A percentile compares a stretch with the other conserved stretches of the same genome.
Evolutionary conservation across 2,888 invertebrate species (phyloP).

Genomic region (Phortica okadai): DNA sequence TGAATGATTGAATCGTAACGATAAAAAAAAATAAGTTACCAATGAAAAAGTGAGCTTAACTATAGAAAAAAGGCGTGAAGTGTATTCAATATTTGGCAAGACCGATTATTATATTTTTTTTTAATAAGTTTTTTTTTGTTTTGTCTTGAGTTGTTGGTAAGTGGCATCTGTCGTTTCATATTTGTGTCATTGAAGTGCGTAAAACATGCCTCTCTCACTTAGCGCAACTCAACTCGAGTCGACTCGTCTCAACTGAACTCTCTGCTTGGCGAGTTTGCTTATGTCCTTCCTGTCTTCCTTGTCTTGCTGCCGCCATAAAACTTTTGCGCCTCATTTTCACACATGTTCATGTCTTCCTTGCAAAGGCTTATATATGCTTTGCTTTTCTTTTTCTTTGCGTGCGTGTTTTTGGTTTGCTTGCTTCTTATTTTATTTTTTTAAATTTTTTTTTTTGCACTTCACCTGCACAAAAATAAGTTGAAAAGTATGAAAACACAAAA

Average conservation of each 20-base stretch:
- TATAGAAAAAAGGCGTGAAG: no score
- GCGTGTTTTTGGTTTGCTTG: not conserved
- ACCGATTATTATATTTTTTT: no score
- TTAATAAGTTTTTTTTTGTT: no score
- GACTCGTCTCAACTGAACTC: not conserved
- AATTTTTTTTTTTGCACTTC: not conserved
- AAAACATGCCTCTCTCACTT: conserved; percentile 25
- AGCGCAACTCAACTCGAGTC: not conserved
- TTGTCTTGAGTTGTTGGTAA: conserved; percentile 42
- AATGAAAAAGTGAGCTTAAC: no score
- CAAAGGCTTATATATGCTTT: conserved; percentile 6
- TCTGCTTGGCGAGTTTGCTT: not conserved
- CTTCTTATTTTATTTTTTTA: not conserved
- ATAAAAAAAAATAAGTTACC: no score
- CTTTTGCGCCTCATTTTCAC: not conserved
- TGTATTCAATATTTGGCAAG: no score
- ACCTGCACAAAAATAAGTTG: not conserved
- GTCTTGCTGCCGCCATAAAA: not conserved
- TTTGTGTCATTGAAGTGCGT: conserved; percentile 61
- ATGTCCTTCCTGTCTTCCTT: not conserved
- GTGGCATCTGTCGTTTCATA: conserved; percentile 65
- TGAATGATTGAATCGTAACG: no score
- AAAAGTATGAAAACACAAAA: conserved; percentile 4
- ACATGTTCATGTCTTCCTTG: not conserved
- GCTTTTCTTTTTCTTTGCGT: conserved; percentile 6